Evolutionary conservation across 2,113 vertebrate species (phyloP).

Genomic region (Bufo bufo): DNA sequence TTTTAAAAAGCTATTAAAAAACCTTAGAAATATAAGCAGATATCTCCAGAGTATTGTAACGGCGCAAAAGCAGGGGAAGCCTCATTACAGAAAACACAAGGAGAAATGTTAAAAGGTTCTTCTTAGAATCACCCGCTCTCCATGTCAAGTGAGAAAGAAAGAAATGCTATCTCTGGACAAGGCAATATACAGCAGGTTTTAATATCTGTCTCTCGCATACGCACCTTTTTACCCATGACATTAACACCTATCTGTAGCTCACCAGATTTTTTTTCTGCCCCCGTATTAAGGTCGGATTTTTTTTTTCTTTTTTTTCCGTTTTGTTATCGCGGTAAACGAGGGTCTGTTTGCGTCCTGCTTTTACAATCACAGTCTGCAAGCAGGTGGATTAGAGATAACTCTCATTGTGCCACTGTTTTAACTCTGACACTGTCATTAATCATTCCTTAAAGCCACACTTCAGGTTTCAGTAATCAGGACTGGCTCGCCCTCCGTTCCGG

Average conservation of each 20-base stretch:
- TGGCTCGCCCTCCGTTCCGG: slow-evolving; percentile 95
- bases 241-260: slow-evolving; percentile 85
- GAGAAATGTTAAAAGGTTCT: slow-evolving; percentile 47
- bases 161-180: slow-evolving; percentile 49
- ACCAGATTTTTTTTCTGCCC: slow-evolving; percentile 78
- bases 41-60: slow-evolving; percentile 45
- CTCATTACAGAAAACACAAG: slow-evolving; percentile 54
- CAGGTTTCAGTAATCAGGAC: slow-evolving; percentile 99
- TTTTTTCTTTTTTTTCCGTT: slow-evolving; percentile 51
- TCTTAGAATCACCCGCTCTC: slow-evolving; percentile 21
- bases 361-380: slow-evolving; percentile 88
- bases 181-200: slow-evolving; percentile 89
- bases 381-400: slow-evolving; percentile 99
- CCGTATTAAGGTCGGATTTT: slow-evolving; percentile 16
- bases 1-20: slow-evolving; percentile 45
- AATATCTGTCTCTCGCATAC: slow-evolving; percentile 72
- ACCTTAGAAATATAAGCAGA: slow-evolving; percentile 49
- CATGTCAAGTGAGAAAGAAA: slow-evolving; percentile 45
- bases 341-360: slow-evolving; percentile 89
- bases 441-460: slow-evolving; percentile 98
- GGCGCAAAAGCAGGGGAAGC: slow-evolving; percentile 39
- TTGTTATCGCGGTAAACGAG: slow-evolving; percentile 84
- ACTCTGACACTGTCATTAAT: slow-evolving; percentile 98
- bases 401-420: slow-evolving; percentile 96
- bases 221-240: slow-evolving; percentile 80